Conservation (phyloP, 2,888 invertebrate species). For the Eugnorisma glareosa region DNA sequence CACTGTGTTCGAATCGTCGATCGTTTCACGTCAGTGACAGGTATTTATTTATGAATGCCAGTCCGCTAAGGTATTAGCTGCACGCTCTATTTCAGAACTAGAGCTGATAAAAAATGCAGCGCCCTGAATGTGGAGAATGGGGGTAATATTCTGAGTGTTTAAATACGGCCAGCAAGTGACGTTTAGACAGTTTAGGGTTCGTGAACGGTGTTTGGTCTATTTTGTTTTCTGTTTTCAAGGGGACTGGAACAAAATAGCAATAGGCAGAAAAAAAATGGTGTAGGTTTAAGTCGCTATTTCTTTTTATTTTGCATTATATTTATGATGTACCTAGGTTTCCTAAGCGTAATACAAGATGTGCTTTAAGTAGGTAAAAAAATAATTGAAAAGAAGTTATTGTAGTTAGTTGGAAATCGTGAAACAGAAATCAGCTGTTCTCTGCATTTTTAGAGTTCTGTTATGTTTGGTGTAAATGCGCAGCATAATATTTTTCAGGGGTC, state of each 20-base stretch:
- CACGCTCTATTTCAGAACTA: background rate
- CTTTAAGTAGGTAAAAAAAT: too few species aligned
- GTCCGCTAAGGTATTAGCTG: background rate
- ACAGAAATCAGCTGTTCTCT: too few species aligned
- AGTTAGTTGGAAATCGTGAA: too few species aligned
- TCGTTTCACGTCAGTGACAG: too few species aligned
- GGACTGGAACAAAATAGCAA: too few species aligned
- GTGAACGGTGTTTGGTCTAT: background rate
- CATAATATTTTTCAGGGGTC: background rate
- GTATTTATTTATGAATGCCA: background rate
- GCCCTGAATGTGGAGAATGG: too few species aligned
- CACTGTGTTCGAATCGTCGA: too few species aligned
- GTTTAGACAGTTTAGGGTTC: too few species aligned
- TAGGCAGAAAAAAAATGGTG: background rate
- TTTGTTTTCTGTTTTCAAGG: background rate
- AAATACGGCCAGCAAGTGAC: background rate
- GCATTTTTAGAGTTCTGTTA: too few species aligned
- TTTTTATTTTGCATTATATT: background rate
- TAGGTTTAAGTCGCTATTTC: background rate
- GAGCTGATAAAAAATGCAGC: background rate
- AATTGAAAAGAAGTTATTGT: too few species aligned
- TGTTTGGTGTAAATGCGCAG: background rate
- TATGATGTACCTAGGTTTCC: background rate
- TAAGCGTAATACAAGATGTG: background rate
- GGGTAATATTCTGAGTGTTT: background rate